These are phyloP conservation scores for Germaria angustata DNA, from an alignment of 2,888 invertebrate species.

Conservation along the genomic window DNA sequence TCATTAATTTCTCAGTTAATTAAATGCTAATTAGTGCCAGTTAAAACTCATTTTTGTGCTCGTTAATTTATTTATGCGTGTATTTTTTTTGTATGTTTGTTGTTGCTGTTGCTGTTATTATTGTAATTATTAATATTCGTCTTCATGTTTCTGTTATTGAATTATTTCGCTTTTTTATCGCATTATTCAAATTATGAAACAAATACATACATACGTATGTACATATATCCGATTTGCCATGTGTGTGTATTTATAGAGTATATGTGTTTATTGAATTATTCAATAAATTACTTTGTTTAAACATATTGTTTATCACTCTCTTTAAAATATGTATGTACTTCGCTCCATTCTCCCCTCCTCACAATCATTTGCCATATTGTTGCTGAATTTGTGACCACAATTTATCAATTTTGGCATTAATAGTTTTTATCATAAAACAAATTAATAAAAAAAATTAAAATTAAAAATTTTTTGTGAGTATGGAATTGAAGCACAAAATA, in stretches of 20 bases:
- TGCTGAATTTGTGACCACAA: slow-evolving; percentile 5
- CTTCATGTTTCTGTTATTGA: slow-evolving; percentile 12
- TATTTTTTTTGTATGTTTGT: neutral
- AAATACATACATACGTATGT: neutral
- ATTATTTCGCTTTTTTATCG: neutral
- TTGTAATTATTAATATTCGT: neutral
- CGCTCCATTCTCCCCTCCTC: neutral
- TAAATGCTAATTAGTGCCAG: slow-evolving; percentile 66
- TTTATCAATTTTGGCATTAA: slow-evolving; percentile 33
- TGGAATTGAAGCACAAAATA: slow-evolving; percentile 6
- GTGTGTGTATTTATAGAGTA: neutral
- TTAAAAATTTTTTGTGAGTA: neutral
- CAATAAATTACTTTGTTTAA: slow-evolving; percentile 33
- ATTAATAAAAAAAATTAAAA: neutral
- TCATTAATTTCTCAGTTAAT: slow-evolving; percentile 66
- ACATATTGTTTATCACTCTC: slow-evolving; percentile 16
- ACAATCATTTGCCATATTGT: neutral
- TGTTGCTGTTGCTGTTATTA: neutral
- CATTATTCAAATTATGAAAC: slow-evolving; percentile 7
- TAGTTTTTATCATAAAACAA: slow-evolving; percentile 10
- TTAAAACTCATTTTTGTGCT: slow-evolving; percentile 54
- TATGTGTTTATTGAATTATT: slow-evolving; percentile 39
- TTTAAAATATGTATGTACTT: too few relatives aligned
- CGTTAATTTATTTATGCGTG: slow-evolving; percentile 35
- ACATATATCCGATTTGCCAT: too few relatives aligned